Percentiles rank a stretch among this genome's conserved stretches.
These are phyloP conservation scores for Akabosia matsudoensis DNA, from an alignment of 1,140 invertebrate genomes.

Conservation along the genomic window DNA sequence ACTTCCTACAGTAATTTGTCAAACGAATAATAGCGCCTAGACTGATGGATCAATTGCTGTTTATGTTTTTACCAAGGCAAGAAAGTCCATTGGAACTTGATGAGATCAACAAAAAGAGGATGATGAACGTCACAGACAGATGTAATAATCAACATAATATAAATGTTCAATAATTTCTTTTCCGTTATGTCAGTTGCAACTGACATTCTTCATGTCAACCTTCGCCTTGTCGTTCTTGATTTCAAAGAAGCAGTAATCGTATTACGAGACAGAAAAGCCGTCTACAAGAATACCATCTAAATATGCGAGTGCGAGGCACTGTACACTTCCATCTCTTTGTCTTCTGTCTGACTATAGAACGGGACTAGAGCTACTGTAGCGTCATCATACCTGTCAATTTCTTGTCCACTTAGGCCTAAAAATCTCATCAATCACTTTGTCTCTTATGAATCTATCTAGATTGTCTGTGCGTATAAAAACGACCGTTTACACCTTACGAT, in stretches of 20 bases:
- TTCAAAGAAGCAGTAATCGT: not conserved
- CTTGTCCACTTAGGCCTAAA: not conserved
- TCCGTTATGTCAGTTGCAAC: not conserved
- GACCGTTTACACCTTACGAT: no score
- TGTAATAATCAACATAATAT: constrained; percentile 11
- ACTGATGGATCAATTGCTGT: not conserved
- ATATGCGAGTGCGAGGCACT: no score
- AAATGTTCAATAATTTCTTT: constrained; percentile 13
- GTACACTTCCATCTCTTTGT: no score
- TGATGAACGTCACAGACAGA: constrained; percentile 1
- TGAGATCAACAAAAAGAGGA: constrained; percentile 8
- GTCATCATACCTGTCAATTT: not conserved
- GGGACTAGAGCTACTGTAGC: not conserved
- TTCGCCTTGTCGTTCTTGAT: constrained; percentile 19
- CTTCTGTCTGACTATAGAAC: not conserved
- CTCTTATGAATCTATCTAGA: not conserved
- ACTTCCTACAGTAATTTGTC: constrained; percentile 22
- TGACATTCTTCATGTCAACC: constrained; percentile 18
- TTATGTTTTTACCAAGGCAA: constrained; percentile 12
- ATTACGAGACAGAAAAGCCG: no score
- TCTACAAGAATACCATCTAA: no score
- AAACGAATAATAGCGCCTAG: not conserved
- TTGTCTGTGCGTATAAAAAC: no score
- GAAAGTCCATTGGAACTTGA: not conserved
- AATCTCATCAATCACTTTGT: not conserved